Evolutionary conservation across 2,888 invertebrate species (phyloP).

Genomic region (Drosophila putrida): DNA sequence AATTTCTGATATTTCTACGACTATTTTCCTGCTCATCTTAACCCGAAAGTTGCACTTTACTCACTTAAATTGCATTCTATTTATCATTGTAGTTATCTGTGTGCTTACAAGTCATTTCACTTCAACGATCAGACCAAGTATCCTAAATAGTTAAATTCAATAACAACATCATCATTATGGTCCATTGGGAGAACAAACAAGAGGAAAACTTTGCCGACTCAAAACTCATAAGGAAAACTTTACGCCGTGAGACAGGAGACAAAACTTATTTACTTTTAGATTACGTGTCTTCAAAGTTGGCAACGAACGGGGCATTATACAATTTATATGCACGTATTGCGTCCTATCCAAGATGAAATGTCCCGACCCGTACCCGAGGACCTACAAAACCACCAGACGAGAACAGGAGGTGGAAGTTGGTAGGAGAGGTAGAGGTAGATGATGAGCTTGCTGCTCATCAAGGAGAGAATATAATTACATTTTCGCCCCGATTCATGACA

Average conservation of each 20-base stretch:
- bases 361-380: conserved; percentile 33
- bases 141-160: conserved; percentile 63
- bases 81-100: conserved; percentile 18
- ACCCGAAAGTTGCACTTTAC: neutral
- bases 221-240: conserved; percentile 63
- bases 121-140: conserved; percentile 23
- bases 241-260: conserved; percentile 36
- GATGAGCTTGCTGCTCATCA: conserved; percentile 70
- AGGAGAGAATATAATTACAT: conserved; percentile 74
- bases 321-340: conserved; percentile 81
- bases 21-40: neutral
- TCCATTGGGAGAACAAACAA: conserved; percentile 29
- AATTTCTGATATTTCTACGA: neutral
- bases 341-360: conserved; percentile 70
- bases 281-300: conserved; percentile 73
- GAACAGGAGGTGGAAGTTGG: neutral
- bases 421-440: conserved; percentile 7
- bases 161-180: conserved; percentile 49
- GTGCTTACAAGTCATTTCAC: conserved; percentile 36
- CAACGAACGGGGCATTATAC: conserved; percentile 63
- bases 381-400: conserved; percentile 9
- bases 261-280: conserved; percentile 74
- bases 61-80: conserved; percentile 2
- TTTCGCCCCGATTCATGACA: conserved; percentile 78
- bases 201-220: conserved; percentile 26